These are phyloP conservation scores for Diplolepis rosae DNA, from an alignment of 2,888 invertebrate genomes.

Conservation along the genomic window DNA sequence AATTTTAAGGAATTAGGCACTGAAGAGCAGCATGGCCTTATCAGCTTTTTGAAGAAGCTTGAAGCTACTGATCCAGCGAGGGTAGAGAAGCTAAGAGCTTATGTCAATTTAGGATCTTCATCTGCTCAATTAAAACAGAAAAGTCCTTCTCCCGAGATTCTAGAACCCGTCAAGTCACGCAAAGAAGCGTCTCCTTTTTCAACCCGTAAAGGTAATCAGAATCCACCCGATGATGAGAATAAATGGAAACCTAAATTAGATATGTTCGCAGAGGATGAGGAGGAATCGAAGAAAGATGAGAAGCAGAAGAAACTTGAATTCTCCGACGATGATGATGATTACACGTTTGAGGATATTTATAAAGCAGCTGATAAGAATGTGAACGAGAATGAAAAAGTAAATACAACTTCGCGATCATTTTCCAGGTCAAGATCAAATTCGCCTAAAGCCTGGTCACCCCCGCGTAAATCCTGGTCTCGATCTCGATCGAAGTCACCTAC, in stretches of 20 bases:
- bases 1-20: conserved; percentile 87
- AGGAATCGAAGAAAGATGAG: conserved; percentile 62
- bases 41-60: conserved; percentile 86
- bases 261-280: conserved; percentile 70
- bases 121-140: conserved; percentile 40
- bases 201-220: conserved; percentile 71
- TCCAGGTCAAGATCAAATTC: conserved; percentile 59
- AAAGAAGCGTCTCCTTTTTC: conserved; percentile 75
- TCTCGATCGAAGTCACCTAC: conserved; percentile 54
- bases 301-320: conserved; percentile 75
- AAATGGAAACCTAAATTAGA: conserved; percentile 71
- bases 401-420: conserved; percentile 73
- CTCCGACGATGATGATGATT: conserved; percentile 86
- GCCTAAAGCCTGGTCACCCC: conserved; percentile 66
- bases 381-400: conserved; percentile 78
- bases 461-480: conserved; percentile 60
- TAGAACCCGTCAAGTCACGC: conserved; percentile 40
- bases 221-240: conserved; percentile 70
- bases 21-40: conserved; percentile 88
- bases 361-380: conserved; percentile 85
- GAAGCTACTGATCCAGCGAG: conserved; percentile 85
- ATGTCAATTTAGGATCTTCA: conserved; percentile 78
- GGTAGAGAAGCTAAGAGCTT: conserved; percentile 86
- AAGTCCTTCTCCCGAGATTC: conserved; percentile 51
- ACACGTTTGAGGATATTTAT: conserved; percentile 88